Percentiles rank a stretch among this genome's conserved stretches.
Evolutionary conservation across 2,113 vertebrate genomes (phyloP).

Genomic region (Ia io): DNA sequence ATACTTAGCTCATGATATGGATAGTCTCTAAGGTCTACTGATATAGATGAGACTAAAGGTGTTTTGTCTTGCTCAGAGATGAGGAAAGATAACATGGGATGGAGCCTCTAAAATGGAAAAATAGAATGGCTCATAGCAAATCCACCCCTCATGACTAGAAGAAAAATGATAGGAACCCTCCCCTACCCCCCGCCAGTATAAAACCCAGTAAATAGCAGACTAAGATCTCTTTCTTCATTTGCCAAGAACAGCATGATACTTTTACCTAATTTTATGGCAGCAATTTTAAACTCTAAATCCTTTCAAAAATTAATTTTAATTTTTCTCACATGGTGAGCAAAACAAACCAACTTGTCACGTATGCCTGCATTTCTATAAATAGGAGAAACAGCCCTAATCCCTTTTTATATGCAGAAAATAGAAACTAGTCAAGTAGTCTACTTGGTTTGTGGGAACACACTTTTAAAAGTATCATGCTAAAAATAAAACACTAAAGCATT

Average conservation of each 20-base stretch:
- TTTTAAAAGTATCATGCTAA: conserved; percentile 41
- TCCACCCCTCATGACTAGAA: neutral
- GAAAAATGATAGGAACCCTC: neutral
- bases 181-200: neutral
- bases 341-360: conserved; percentile 44
- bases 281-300: conserved; percentile 53
- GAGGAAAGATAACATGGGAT: neutral
- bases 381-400: conserved; percentile 35
- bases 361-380: conserved; percentile 59
- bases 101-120: neutral
- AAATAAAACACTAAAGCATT: neutral
- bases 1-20: neutral
- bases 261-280: conserved; percentile 54
- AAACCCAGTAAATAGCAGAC: conserved; percentile 1
- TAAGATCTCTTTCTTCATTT: conserved; percentile 49
- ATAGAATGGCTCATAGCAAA: neutral
- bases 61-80: neutral
- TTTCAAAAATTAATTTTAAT: conserved; percentile 54
- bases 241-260: conserved; percentile 51
- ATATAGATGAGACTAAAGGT: neutral
- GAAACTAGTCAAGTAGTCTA: conserved; percentile 49
- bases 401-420: conserved; percentile 59
- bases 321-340: conserved; percentile 56
- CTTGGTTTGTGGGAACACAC: conserved; percentile 32
- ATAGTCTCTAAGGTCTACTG: neutral